phyloP scores from a whole-genome alignment of 1,140 invertebrate species.

The Hyphantria cunea region DNA sequence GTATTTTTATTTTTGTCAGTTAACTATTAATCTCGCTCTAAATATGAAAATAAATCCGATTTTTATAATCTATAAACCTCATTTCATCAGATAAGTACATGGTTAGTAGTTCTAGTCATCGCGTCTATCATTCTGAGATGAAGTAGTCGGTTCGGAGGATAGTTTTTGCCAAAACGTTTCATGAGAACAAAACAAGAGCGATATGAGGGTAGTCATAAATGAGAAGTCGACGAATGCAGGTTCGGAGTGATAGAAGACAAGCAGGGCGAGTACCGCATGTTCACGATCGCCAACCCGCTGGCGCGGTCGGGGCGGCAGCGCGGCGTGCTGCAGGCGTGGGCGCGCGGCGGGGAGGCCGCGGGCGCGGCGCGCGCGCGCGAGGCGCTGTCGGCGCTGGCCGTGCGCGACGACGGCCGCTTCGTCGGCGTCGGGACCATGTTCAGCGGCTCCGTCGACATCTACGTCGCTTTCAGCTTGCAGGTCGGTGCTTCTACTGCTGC shows the following conservation, averaged over 20 bases:
- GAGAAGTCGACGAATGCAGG: constrained; percentile 81
- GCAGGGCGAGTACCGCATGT: constrained; percentile 86
- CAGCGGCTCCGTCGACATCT: constrained; percentile 94
- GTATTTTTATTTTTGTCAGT: no score
- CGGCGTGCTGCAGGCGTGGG: constrained; percentile 89
- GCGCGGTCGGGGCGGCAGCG: constrained; percentile 86
- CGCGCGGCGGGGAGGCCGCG: constrained; percentile 77
- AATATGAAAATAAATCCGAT: no score
- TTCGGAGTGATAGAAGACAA: constrained; percentile 88
- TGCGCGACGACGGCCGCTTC: constrained; percentile 95
- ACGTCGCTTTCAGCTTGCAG: constrained; percentile 95
- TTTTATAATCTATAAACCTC: no score
- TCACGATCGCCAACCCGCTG: constrained; percentile 91
- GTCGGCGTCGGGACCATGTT: constrained; percentile 96
- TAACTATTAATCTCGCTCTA: no score
- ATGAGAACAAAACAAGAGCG: no score
- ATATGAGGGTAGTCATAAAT: no score
- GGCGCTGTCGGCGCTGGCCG: constrained; percentile 91
- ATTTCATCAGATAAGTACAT: no score
- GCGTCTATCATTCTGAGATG: no score
- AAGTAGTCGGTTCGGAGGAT: no score
- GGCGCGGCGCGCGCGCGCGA: constrained; percentile 85
- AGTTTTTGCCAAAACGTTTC: no score
- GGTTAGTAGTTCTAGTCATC: no score
- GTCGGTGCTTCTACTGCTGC: constrained; percentile 72